Base-by-base conservation (phyloP, 2,888 invertebrate genomes). In the Nephrocerus scutellatus region DNA sequence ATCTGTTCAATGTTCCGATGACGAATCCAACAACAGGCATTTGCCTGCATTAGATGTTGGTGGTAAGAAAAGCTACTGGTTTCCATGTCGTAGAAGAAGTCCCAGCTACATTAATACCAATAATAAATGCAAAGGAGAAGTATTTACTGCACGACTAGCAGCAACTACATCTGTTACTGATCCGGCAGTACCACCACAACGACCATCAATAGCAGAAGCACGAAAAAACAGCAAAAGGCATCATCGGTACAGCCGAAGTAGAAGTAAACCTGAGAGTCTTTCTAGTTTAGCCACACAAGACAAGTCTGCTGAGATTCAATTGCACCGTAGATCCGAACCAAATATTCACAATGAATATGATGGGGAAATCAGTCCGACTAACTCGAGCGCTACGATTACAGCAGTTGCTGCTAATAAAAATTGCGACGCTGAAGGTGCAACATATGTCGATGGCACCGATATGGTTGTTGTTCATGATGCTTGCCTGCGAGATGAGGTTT, bases 1-100 rank as follows among this genome's bases (percentile, higher is more conserved):
- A 48, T 35, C 34, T 10, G 65, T 63, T 45, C 66, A 70, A 45
- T 64, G 48, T 44, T 43, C 48, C 28, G 41, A 39, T 18, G 50
- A 48, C 15, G 46, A 40, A 23, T 49, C 50, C 9, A 31, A 38
- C 12, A 43, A 32, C 30, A 36, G 26, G 26, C 33, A 38, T 32
- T 34, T 31, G 31, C 20, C 19, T n/a, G n/a, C 20, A 28, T 1
- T 36, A 38, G 19, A 29, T 33, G 6, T 41, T 30, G 15, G 22
- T 36, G 10, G 19, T n/a, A n/a, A n/a, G n/a, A n/a, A n/a, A n/a
- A n/a, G n/a, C n/a, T 21, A 37, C 8, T 6, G 5, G 5, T 9
- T 22, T 4, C 28, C 12, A 10, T 15, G 19, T 8, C 31, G 14
- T 21, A 6, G 18, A 26, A 7, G 5, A 29, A 23, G 5, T n/a